Percentiles rank a stretch among this genome's conserved stretches.
These are phyloP conservation scores for Copsychus sechellarum DNA, from an alignment of 2,113 vertebrate species.

Conservation along the genomic window DNA sequence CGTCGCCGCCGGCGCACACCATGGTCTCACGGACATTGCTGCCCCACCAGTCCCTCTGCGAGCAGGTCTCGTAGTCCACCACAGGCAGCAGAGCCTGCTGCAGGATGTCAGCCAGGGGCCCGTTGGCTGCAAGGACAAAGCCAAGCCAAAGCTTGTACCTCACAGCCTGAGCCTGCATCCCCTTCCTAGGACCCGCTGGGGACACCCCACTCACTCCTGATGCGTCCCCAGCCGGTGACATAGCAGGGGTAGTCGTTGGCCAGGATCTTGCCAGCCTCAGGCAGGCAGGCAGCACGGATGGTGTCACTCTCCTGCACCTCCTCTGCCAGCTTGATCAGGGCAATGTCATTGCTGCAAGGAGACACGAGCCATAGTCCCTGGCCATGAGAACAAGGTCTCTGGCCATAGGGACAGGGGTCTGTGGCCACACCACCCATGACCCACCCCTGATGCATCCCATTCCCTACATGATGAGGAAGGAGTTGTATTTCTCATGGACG, in stretches of 20 bases:
- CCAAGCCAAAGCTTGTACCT: neutral
- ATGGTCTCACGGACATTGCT: slow-evolving; percentile 73
- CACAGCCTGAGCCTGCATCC: rapidly evolving
- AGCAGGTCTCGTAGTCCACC: slow-evolving; percentile 77
- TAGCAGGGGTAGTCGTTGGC: slow-evolving; percentile 76
- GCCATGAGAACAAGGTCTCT: no score
- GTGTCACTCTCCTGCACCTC: no score
- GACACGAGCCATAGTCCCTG: rapidly evolving
- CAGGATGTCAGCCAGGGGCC: slow-evolving; percentile 80
- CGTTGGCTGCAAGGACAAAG: slow-evolving; percentile 73
- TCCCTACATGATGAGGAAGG: slow-evolving; percentile 61
- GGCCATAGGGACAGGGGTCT: no score
- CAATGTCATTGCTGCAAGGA: no score
- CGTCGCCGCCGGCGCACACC: slow-evolving; percentile 89
- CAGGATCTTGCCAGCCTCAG: slow-evolving; percentile 34
- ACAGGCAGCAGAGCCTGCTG: slow-evolving; percentile 89
- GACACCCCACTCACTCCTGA: slow-evolving; percentile 79
- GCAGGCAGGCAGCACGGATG: no score
- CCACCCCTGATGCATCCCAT: rapidly evolving
- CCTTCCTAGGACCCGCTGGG: rapidly evolving
- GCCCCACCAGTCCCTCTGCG: slow-evolving; percentile 82
- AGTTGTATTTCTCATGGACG: slow-evolving; percentile 86
- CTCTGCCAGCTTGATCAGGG: no score
- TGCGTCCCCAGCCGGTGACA: slow-evolving; percentile 90
- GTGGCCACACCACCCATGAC: no score